A percentile compares a stretch with the other conserved stretches of the same genome.
Evolutionary conservation across 2,113 vertebrate genomes (phyloP).

Genomic region (Anarrhichthys ocellatus): DNA sequence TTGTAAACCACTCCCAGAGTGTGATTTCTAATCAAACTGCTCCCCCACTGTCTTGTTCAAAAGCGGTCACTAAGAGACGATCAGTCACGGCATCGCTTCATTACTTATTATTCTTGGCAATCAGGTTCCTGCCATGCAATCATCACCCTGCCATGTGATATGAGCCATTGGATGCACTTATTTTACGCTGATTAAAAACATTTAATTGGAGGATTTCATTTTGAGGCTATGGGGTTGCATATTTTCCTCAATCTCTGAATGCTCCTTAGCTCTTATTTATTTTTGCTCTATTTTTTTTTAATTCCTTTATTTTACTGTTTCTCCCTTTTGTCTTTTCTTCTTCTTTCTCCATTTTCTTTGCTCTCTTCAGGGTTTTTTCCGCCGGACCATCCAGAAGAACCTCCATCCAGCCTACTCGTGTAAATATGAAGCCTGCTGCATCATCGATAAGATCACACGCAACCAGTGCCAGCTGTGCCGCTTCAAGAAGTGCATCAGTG

Average conservation of each 20-base stretch:
- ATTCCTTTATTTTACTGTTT: not conserved
- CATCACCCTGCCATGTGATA: conserved; percentile 47
- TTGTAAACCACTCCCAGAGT: not conserved
- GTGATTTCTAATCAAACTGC: not conserved
- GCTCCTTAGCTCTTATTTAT: not conserved
- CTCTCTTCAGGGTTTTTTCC: conserved; percentile 91
- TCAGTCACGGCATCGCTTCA: conserved; percentile 10
- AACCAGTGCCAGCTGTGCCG: conserved; percentile 99
- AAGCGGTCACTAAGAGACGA: not conserved
- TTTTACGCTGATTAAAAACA: conserved; percentile 34
- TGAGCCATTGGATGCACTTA: conserved; percentile 7
- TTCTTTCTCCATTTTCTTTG: not conserved
- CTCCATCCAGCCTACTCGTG: conserved; percentile 94
- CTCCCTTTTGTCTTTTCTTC: not conserved
- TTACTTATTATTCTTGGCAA: conserved; percentile 7
- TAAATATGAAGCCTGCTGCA: conserved; percentile 96
- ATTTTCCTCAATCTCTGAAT: not conserved
- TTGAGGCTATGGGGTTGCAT: not conserved
- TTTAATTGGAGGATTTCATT: conserved; percentile 26
- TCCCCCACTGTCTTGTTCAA: not conserved
- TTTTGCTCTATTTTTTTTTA: not conserved
- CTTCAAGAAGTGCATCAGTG: conserved; percentile 95
- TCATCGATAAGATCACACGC: conserved; percentile 98
- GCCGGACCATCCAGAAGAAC: conserved; percentile 98
- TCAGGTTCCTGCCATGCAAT: not conserved